Percentiles rank a stretch among this genome's conserved stretches.
Conservation (phyloP, 2,888 invertebrate genomes). For the Scaptomyza tumidula region DNA sequence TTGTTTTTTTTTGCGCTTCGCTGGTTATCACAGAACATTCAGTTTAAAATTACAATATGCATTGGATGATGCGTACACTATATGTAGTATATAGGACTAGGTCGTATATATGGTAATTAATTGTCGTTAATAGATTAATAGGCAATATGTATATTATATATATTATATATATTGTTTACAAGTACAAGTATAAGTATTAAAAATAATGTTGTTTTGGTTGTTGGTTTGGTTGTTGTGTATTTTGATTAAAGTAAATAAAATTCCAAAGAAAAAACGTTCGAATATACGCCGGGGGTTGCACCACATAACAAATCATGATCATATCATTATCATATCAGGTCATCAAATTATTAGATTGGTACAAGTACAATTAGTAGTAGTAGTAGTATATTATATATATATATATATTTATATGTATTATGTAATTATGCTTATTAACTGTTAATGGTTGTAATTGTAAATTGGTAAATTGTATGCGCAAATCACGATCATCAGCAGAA, state of each 20-base stretch:
- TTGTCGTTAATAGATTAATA: slow-evolving; percentile 52
- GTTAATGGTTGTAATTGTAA: slow-evolving; percentile 26
- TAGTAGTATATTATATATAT: slow-evolving; percentile 32
- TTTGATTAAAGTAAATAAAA: slow-evolving; percentile 63
- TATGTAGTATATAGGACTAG: slow-evolving; percentile 56
- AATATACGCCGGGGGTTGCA: slow-evolving; percentile 72
- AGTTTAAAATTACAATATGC: slow-evolving; percentile 78
- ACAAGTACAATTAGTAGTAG: slow-evolving; percentile 45
- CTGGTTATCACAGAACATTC: slow-evolving; percentile 75
- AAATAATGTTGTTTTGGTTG: slow-evolving; percentile 45
- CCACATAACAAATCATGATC: slow-evolving; percentile 77
- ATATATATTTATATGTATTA: too few relatives aligned
- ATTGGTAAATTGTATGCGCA: slow-evolving; percentile 64
- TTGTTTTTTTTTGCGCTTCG: slow-evolving; percentile 45
- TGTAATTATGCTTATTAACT: slow-evolving; percentile 52
- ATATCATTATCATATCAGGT: slow-evolving; percentile 57
- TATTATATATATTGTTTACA: slow-evolving; percentile 52
- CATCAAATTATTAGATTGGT: slow-evolving; percentile 61
- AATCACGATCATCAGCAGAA: slow-evolving; percentile 81
- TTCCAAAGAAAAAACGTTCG: slow-evolving; percentile 71
- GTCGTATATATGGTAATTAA: slow-evolving; percentile 44
- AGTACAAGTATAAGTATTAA: slow-evolving; percentile 62
- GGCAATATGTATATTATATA: slow-evolving; percentile 56
- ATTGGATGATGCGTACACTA: slow-evolving; percentile 78
- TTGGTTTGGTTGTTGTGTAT: not conserved